These are phyloP conservation scores for Festucalex cinctus DNA, from an alignment of 2,113 vertebrate genomes.

Conservation along the genomic window DNA sequence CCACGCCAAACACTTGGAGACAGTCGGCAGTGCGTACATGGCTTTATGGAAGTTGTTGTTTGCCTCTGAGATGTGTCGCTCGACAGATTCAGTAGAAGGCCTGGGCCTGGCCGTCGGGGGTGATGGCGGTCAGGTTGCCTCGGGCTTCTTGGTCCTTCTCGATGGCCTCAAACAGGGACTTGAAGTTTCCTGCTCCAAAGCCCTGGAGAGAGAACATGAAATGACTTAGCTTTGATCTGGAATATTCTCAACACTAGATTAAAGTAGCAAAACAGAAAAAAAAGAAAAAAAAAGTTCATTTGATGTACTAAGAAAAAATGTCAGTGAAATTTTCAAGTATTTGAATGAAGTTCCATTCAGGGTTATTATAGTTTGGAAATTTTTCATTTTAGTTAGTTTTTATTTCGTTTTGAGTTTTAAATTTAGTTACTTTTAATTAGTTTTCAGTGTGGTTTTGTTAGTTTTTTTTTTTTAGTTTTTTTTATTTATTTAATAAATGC, in stretches of 20 bases:
- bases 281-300: no score
- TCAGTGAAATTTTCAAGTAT: no score
- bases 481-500: no score
- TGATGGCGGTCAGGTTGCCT: conserved; percentile 76
- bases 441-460: no score
- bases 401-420: no score
- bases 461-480: no score
- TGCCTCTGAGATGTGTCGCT: conserved; percentile 9
- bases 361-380: no score
- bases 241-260: conserved; percentile 26
- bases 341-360: no score
- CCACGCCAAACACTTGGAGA: conserved; percentile 4
- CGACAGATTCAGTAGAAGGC: conserved; percentile 57
- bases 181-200: conserved; percentile 82
- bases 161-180: conserved; percentile 83
- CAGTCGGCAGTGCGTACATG: neutral
- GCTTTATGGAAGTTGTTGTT: neutral
- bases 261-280: conserved; percentile 13
- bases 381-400: no score
- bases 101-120: conserved; percentile 51
- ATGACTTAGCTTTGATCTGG: conserved; percentile 23
- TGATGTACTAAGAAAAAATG: no score
- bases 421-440: no score
- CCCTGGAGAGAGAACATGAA: conserved; percentile 67
- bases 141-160: conserved; percentile 80